Evolutionary conservation across 2,888 invertebrate species (phyloP), one percentile per base, ranked within the genome.

Genomic region (Xanthorhoe designata): DNA sequence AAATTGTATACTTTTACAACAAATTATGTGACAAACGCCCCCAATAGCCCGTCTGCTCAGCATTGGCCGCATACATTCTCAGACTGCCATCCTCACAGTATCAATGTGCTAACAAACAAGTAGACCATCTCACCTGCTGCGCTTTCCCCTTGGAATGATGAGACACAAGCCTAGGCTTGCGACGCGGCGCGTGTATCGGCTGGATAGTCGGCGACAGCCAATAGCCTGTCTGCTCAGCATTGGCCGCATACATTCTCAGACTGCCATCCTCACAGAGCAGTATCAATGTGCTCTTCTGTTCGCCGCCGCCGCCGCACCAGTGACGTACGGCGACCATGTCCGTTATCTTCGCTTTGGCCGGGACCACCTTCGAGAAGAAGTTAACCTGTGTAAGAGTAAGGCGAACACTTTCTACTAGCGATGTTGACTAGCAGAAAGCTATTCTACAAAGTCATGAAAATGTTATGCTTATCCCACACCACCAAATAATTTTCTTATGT

Each of bases 241-340:
- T 97, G 0, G 98, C 98, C 84, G 98, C 98, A 85, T 98, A 98
- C 90, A 99, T 98, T 62, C 98, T 95, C 70, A 99, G 92, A 83
- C 98, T 98, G 42, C 99, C 99, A 88, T 99, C 99, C 87, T 99
- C 99, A 87, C 99, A 99, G 15, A 99, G 94, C 29, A 99, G 88
- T 70, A 99, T 97, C 62, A 99, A 94, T 0, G 99, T 99, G 2
- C 98, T 98, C 80, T 98, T 96, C 79, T 96, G 95, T 78, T 98
- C 97, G 32, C 96, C 95, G 9, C 96, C 95, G 80, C 98, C 90
- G 15, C 96, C 96, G 64, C 96, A 96, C 69, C 96, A 95, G 85
- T 99, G 99, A 0, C 99, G 95, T 59, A 99, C 97, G 0, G 98
- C 98, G 0, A 99, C 98, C 96, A 99, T 98, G 86, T 99, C 99